Evolutionary conservation across 2,113 vertebrate genomes (phyloP).

Genomic region (Puntigrus tetrazona): DNA sequence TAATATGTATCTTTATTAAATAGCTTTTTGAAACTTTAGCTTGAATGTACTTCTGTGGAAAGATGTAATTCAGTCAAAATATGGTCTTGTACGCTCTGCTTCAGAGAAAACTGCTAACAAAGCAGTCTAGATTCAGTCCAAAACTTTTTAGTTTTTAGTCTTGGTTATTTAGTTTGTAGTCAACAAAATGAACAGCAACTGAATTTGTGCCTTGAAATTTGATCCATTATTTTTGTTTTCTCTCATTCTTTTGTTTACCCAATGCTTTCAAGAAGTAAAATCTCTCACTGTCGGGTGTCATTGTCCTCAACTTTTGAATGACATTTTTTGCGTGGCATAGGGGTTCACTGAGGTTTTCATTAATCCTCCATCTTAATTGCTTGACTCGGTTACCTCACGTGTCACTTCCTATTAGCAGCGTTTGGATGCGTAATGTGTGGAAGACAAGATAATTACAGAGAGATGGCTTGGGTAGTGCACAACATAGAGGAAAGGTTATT

Average conservation of each 20-base stretch:
- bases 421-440: constrained; percentile 61
- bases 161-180: background rate
- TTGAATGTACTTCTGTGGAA: background rate
- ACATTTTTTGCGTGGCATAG: constrained; percentile 60
- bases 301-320: constrained; percentile 43
- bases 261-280: background rate
- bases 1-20: background rate
- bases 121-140: background rate
- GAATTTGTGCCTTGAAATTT: background rate
- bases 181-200: background rate
- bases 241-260: constrained; percentile 11
- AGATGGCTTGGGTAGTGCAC: constrained; percentile 53
- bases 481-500: constrained; percentile 48
- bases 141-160: background rate
- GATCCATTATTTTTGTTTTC: background rate
- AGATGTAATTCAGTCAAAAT: background rate
- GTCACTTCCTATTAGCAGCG: constrained; percentile 63
- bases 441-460: constrained; percentile 71
- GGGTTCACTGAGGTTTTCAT: constrained; percentile 60
- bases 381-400: constrained; percentile 63
- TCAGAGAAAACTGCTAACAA: background rate
- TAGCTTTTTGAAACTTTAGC: background rate
- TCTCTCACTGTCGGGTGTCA: background rate
- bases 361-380: constrained; percentile 66
- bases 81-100: background rate